Conservation (phyloP, 2,113 vertebrate genomes). For the Nesospiza acunhae region DNA sequence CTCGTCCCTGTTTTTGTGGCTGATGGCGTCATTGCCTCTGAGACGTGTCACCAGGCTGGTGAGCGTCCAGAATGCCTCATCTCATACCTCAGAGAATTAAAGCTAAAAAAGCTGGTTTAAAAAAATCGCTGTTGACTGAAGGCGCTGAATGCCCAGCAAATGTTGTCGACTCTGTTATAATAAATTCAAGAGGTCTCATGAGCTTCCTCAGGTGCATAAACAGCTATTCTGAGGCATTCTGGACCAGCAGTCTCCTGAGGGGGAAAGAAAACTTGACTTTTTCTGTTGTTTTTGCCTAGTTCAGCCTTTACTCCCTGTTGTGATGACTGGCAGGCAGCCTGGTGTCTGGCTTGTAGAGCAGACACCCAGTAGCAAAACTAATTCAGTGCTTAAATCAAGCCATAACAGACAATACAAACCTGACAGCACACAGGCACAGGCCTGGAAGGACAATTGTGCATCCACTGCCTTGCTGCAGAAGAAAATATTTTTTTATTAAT, state of each 20-base stretch:
- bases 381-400: not conserved
- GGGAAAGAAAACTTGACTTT: not conserved
- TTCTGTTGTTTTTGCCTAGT: not conserved
- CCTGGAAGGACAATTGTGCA: not conserved
- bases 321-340: not conserved
- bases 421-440: not conserved
- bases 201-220: not conserved
- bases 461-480: not conserved
- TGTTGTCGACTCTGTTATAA: not conserved
- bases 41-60: not conserved
- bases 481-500: not conserved
- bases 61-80: constrained; percentile 17
- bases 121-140: not conserved
- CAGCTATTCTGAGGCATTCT: not conserved
- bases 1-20: not conserved
- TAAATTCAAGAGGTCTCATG: not conserved
- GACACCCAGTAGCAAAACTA: not conserved
- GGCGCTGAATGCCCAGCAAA: not conserved
- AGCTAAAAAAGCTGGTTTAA: not conserved
- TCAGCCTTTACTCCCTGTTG: not conserved
- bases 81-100: not conserved
- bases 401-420: not conserved
- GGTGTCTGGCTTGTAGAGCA: not conserved
- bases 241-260: not conserved
- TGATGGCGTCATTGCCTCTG: not conserved